phyloP scores from a whole-genome alignment of 2,113 vertebrate species.

The Theristicus caerulescens region DNA sequence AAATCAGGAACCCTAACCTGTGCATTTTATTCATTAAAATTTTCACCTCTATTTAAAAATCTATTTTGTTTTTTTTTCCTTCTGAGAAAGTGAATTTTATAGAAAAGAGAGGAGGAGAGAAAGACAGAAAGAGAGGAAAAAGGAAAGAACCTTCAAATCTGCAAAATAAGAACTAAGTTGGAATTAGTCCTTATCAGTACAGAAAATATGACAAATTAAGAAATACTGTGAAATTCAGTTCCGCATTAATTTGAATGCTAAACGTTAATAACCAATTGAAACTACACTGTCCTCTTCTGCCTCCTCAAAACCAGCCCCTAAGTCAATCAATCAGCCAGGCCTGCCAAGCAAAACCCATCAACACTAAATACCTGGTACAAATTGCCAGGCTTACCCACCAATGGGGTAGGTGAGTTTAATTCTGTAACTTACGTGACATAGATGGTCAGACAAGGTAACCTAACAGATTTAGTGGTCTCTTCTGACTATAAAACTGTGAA shows the following conservation, averaged over 20 bases:
- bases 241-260: neutral
- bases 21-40: neutral
- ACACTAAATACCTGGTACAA: neutral
- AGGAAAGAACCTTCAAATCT: neutral
- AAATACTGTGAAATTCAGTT: neutral
- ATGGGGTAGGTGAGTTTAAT: neutral
- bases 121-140: neutral
- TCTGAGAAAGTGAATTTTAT: neutral
- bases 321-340: neutral
- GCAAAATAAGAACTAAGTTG: neutral
- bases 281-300: neutral
- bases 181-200: neutral
- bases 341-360: neutral
- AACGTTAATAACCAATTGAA: neutral
- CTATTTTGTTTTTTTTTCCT: neutral
- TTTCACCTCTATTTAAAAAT: neutral
- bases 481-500: neutral
- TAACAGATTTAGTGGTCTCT: neutral
- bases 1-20: neutral
- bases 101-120: neutral
- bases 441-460: neutral
- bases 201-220: neutral
- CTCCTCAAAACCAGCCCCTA: neutral
- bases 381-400: neutral
- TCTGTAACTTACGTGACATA: accelerated